These are phyloP conservation scores for Drepana falcataria DNA, from an alignment of 2,888 invertebrate species.

Conservation along the genomic window DNA sequence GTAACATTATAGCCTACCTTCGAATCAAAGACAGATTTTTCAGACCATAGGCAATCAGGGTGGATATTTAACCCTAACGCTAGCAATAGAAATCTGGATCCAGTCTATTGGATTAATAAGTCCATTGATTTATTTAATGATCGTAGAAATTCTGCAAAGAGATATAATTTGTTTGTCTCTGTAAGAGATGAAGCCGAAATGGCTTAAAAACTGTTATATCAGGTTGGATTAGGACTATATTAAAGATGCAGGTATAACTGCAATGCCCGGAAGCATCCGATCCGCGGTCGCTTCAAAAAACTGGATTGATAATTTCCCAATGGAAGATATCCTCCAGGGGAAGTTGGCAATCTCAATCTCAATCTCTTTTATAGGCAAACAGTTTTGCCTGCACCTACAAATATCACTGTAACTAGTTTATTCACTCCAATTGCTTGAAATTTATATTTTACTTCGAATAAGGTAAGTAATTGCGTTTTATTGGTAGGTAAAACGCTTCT, in stretches of 20 bases:
- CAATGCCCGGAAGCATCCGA: constrained; percentile 17
- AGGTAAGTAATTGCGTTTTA: too few species aligned
- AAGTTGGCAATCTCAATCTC: constrained; percentile 13
- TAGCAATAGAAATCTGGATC: background rate
- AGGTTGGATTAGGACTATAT: constrained; percentile 14
- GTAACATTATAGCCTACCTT: constrained; percentile 8
- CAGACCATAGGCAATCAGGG: constrained; percentile 12
- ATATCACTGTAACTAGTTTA: too few species aligned
- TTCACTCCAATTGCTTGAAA: too few species aligned
- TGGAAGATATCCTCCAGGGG: constrained; percentile 18
- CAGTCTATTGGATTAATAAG: too few species aligned
- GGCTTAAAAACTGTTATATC: constrained; percentile 11
- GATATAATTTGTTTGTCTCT: constrained; percentile 10
- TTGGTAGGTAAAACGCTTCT: too few species aligned
- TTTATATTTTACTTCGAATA: too few species aligned
- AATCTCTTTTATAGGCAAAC: constrained; percentile 5
- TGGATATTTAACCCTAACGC: constrained; percentile 10
- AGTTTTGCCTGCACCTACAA: too few species aligned
- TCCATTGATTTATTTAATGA: too few species aligned
- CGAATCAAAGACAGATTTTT: constrained; percentile 13
- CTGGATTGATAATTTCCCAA: constrained; percentile 13
- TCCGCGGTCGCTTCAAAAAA: constrained; percentile 20
- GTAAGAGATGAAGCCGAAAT: constrained; percentile 6
- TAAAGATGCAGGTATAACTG: constrained; percentile 13
- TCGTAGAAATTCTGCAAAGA: too few species aligned